Conservation (phyloP, 2,888 invertebrate species). For the Tethea ocularis region DNA sequence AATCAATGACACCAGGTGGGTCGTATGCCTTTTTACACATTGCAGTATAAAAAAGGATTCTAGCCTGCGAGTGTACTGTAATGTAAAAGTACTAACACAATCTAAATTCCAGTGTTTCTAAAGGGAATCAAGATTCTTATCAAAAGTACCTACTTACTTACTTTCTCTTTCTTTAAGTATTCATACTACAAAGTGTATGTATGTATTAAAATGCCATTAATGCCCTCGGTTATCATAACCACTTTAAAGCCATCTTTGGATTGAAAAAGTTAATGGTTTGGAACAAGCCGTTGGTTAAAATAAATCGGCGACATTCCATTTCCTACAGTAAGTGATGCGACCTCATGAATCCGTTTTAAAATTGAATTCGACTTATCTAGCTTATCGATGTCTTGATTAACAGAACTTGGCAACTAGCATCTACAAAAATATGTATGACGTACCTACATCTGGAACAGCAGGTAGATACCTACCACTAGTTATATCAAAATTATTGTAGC, state of each 20-base stretch:
- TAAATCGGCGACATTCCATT: conserved; percentile 79
- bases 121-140: too few relatives aligned
- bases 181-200: conserved; percentile 13
- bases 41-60: too few relatives aligned
- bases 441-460: too few relatives aligned
- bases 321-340: conserved; percentile 67
- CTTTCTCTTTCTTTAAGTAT: too few relatives aligned
- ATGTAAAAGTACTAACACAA: too few relatives aligned
- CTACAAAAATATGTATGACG: not conserved
- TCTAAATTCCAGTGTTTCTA: too few relatives aligned
- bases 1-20: too few relatives aligned
- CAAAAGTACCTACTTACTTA: too few relatives aligned
- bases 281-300: conserved; percentile 78
- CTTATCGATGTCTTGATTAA: conserved; percentile 27
- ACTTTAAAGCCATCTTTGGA: conserved; percentile 72
- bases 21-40: too few relatives aligned
- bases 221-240: conserved; percentile 60
- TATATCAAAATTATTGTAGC: too few relatives aligned
- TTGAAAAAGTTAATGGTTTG: conserved; percentile 79
- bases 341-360: conserved; percentile 66
- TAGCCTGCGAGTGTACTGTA: too few relatives aligned
- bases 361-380: conserved; percentile 56
- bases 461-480: too few relatives aligned
- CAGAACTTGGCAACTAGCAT: conserved; percentile 11
- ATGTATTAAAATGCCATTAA: conserved; percentile 34